Conservation (phyloP, 2,113 vertebrate genomes). For the Sterna hirundo region DNA sequence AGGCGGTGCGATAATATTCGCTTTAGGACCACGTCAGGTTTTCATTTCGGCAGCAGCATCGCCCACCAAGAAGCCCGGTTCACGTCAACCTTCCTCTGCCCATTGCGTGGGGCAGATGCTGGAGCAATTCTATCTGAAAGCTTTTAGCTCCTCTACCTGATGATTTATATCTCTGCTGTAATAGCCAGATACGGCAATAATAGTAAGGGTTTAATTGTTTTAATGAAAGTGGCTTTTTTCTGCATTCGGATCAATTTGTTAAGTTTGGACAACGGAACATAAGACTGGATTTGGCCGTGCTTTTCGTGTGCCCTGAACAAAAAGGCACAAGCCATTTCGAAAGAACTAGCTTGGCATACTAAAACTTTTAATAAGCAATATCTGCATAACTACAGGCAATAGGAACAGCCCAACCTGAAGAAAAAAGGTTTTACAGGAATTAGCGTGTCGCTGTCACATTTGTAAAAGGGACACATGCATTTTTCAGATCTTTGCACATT, state of each 20-base stretch:
- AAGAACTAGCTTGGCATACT: not conserved
- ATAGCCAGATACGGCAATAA: not conserved
- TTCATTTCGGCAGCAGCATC: not conserved
- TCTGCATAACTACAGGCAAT: not conserved
- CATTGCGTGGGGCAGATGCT: not conserved
- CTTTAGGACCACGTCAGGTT: not conserved
- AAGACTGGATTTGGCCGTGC: not conserved
- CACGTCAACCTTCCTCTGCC: not conserved
- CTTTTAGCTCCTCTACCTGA: constrained; percentile 20
- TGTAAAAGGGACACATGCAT: constrained; percentile 62
- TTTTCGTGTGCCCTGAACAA: not conserved
- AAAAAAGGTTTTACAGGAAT: constrained; percentile 50
- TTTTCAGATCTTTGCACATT: constrained; percentile 70
- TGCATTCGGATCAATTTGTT: not conserved
- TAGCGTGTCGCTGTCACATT: constrained; percentile 46
- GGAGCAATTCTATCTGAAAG: constrained; percentile 7
- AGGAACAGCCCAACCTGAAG: constrained; percentile 51
- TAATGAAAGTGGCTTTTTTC: constrained; percentile 21
- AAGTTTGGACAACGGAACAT: not conserved
- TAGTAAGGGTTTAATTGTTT: constrained; percentile 32
- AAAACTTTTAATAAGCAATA: constrained; percentile 11
- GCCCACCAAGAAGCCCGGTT: fast-evolving
- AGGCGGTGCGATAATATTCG: not conserved
- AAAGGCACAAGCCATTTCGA: not conserved
- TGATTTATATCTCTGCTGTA: constrained; percentile 30